Percentiles rank a stretch among this genome's conserved stretches.
Conservation (phyloP, 1,140 invertebrate species). For the Amyelois transitella region DNA sequence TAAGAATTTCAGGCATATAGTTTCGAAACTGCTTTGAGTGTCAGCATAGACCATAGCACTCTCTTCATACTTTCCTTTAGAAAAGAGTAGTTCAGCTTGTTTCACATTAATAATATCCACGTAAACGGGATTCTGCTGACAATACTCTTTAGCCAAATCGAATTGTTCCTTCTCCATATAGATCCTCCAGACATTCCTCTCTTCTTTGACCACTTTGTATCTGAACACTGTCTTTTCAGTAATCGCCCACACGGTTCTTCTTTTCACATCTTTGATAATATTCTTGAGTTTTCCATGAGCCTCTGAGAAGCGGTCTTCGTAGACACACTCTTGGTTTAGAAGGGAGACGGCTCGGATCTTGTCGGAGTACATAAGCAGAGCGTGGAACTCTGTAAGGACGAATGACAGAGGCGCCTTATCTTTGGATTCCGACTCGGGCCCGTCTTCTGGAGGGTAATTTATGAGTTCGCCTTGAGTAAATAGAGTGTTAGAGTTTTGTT, state of each 20-base stretch:
- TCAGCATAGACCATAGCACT: constrained; percentile 92
- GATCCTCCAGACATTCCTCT: constrained; percentile 91
- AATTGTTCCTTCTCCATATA: constrained; percentile 92
- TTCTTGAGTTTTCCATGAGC: constrained; percentile 87
- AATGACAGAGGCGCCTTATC: constrained; percentile 81
- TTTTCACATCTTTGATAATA: constrained; percentile 87
- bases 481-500: constrained; percentile 75
- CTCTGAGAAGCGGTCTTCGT: constrained; percentile 89
- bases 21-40: constrained; percentile 94
- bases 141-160: constrained; percentile 89
- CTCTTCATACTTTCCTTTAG: constrained; percentile 85
- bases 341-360: constrained; percentile 89
- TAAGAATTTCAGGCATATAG: constrained; percentile 94
- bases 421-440: constrained; percentile 37
- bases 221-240: constrained; percentile 89
- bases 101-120: constrained; percentile 90
- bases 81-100: constrained; percentile 92
- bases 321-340: constrained; percentile 90
- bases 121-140: constrained; percentile 83
- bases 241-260: constrained; percentile 90
- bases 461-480: constrained; percentile 78
- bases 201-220: constrained; percentile 90
- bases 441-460: constrained; percentile 69
- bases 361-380: constrained; percentile 87
- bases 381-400: constrained; percentile 93